Evolutionary conservation across 2,113 vertebrate species (phyloP).

Genomic region (Willisornis vidua): DNA sequence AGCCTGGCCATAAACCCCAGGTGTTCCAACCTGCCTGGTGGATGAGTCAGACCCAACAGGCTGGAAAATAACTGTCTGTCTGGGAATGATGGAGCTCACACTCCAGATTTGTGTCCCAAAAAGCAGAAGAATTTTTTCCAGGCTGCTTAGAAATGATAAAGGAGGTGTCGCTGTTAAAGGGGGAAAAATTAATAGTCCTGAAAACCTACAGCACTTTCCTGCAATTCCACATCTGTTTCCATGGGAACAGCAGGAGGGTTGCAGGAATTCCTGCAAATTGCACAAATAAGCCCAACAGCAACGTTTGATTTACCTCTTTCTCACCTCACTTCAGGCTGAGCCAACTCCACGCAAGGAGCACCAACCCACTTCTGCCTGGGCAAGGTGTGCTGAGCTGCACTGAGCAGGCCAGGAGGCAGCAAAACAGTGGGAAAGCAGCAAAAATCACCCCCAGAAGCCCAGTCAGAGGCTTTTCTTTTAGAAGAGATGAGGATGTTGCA

Average conservation of each 20-base stretch:
- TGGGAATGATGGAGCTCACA: neutral
- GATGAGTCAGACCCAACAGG: neutral
- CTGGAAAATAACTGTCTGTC: neutral
- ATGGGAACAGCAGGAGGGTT: conserved; percentile 55
- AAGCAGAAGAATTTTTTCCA: neutral
- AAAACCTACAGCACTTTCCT: neutral
- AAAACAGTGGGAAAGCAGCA: accelerated
- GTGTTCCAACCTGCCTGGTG: neutral
- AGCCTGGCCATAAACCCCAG: neutral
- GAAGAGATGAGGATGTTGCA: neutral
- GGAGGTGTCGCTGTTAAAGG: neutral
- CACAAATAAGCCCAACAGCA: neutral
- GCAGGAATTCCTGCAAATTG: neutral
- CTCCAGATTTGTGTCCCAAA: neutral
- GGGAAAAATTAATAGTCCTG: accelerated
- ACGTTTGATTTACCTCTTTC: neutral
- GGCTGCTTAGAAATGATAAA: neutral
- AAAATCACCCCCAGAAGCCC: neutral
- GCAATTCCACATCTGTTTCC: conserved; percentile 56
- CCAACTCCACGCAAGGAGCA: accelerated
- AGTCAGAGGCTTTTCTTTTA: neutral
- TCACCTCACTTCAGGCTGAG: neutral
- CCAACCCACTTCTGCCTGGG: accelerated
- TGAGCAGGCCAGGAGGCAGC: neutral
- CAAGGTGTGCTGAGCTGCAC: accelerated